Percentiles rank a stretch among this genome's conserved stretches.
These are phyloP conservation scores for Pangasius macronema DNA, from an alignment of 2,797 vertebrate species.

Conservation along the genomic window DNA sequence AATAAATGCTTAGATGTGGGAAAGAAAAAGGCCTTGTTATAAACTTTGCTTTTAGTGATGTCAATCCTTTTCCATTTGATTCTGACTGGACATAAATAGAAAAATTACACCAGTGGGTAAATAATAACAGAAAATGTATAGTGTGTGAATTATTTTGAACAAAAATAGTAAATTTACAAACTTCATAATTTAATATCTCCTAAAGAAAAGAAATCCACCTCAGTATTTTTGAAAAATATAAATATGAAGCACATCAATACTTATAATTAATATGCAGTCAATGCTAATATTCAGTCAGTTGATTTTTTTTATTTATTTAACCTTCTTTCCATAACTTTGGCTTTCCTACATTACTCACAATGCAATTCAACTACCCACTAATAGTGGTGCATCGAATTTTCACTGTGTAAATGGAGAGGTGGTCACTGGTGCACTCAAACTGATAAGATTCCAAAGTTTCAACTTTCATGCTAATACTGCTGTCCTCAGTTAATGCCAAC, in stretches of 20 bases:
- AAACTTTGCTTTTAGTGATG: background rate
- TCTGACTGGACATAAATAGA: background rate
- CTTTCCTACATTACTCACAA: background rate
- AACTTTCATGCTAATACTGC: background rate
- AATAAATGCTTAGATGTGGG: slow-evolving; percentile 11
- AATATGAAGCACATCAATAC: background rate
- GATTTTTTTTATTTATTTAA: background rate
- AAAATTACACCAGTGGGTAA: background rate
- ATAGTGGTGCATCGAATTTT: background rate
- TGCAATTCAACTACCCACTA: background rate
- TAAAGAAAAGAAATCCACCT: background rate
- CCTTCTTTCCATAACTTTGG: background rate
- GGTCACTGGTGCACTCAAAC: background rate
- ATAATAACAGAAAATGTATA: background rate
- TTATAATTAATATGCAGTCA: background rate
- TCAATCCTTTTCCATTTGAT: background rate
- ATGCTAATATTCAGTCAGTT: background rate
- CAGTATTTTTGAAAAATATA: no score
- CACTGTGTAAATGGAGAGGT: background rate
- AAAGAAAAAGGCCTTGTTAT: background rate
- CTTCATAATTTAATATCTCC: background rate
- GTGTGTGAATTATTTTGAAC: background rate
- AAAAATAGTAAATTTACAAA: background rate
- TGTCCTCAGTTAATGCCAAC: background rate
- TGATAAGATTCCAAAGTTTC: background rate